Conservation (phyloP, 92 coral and sea anemone species). For the Actinernus sp. region DNA sequence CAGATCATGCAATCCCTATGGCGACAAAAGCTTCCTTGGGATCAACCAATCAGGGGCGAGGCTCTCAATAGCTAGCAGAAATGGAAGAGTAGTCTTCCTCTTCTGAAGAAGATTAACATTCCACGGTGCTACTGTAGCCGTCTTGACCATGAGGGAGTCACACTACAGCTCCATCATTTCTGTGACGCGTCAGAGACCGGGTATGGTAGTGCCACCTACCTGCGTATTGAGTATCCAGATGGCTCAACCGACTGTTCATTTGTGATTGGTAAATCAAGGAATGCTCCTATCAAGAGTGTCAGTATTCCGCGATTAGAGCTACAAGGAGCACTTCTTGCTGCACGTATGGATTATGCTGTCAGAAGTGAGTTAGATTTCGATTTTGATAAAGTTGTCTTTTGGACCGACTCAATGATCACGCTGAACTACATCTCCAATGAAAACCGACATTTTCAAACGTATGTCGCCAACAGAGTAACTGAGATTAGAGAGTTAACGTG, state of each 20-base stretch:
- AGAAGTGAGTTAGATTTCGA: conserved; percentile 46
- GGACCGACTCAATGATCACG: conserved; percentile 66
- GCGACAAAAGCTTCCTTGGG: no score
- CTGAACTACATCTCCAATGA: conserved; percentile 63
- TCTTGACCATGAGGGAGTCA: not conserved
- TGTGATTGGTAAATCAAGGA: conserved; percentile 63
- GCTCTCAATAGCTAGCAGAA: no score
- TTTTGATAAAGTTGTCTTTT: conserved; percentile 33
- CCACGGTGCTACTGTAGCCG: no score
- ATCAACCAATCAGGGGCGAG: no score
- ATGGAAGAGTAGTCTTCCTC: no score
- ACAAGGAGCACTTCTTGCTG: conserved; percentile 68
- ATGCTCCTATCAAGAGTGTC: conserved; percentile 53
- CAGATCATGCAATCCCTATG: no score
- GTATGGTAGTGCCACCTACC: conserved; percentile 53
- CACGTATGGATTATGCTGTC: conserved; percentile 39
- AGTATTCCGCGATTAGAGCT: conserved; percentile 74
- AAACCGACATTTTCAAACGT: conserved; percentile 64
- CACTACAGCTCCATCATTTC: conserved; percentile 56
- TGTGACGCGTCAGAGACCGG: conserved; percentile 64
- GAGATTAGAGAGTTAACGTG: conserved; percentile 57
- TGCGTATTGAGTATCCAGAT: conserved; percentile 52
- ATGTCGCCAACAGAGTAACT: conserved; percentile 60
- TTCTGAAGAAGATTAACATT: no score
- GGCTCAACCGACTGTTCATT: conserved; percentile 51